Evolutionary conservation across 2,113 vertebrate species (phyloP), one percentile per base, ranked within the genome.

Genomic region (Oncorhynchus kisutch): DNA sequence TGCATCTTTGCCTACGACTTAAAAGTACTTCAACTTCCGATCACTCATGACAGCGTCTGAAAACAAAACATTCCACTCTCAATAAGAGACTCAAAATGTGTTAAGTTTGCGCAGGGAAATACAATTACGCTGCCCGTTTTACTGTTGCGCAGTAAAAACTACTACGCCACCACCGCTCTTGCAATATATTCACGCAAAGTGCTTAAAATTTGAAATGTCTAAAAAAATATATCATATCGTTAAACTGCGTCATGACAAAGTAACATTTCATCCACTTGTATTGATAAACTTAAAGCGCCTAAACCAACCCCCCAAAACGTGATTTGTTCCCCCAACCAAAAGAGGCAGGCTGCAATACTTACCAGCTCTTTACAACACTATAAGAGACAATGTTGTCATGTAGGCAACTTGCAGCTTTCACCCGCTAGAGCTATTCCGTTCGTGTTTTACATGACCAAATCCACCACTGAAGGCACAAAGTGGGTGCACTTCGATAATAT

Each of bases 341-440:
- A 71, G 7, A n/a, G n/a, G 4, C 73, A 27, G 0, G 29, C 31
- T 54, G 34, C 14, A 70, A 51, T 76, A 93, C 93, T 88, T 88
- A 94, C 93, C 93, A 92, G 92, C 92, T 92, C 92, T 91, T 93
- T 86, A 93, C 80, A 68, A 79, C 68, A 83, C 85, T 72, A 77
- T 6, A 5, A 76, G 74, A 70, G 83, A 87, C 84, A 72, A 77
- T 81, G 91, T 89, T 88, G 91, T 90, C 93, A 94, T 94, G 92
- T 67, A 93, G 88, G 86, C 90, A 87, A 88, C 82, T 90, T 81
- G 84, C 80, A 76, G 83, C 65, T 74, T 86, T 72, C 45, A 68
- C 31, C 84, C 71, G 68, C 79, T 67, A n/a, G 73, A 39, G 72
- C 27, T 79, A 84, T 60, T 81, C 88, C 87, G 86, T 82, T 11